phyloP scores from a whole-genome alignment of 2,888 invertebrate species.

The Colostygia pectinataria region DNA sequence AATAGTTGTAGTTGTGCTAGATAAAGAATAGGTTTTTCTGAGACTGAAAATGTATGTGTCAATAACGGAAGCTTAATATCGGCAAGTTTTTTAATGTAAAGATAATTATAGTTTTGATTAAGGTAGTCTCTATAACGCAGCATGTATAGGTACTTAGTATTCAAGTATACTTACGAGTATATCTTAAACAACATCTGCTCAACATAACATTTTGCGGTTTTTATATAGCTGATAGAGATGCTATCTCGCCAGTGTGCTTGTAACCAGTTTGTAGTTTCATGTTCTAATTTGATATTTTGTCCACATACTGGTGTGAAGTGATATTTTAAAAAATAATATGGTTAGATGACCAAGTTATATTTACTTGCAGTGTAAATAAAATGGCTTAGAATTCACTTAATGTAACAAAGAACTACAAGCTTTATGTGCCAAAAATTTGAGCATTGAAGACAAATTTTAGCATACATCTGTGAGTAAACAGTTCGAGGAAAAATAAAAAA shows the following conservation, averaged over 20 bases:
- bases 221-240: constrained; percentile 8
- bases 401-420: constrained; percentile 12
- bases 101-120: too few species aligned
- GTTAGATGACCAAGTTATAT: too few species aligned
- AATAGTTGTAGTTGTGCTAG: too few species aligned
- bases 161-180: background rate
- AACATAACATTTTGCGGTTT: constrained; percentile 8
- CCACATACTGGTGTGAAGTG: background rate
- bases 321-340: too few species aligned
- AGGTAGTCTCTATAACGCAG: background rate
- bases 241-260: background rate
- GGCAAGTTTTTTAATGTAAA: too few species aligned
- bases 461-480: constrained; percentile 65
- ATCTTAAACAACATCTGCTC: constrained; percentile 7
- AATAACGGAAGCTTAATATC: too few species aligned
- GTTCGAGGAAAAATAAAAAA: constrained; percentile 64
- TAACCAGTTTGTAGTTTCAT: constrained; percentile 8
- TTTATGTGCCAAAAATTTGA: constrained; percentile 28
- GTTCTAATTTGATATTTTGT: background rate
- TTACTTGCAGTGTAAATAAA: too few species aligned
- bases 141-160: background rate
- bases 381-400: too few species aligned
- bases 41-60: too few species aligned
- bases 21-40: too few species aligned
- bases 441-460: constrained; percentile 53